Base-by-base conservation (phyloP, 2,888 invertebrate species). In the Campaea margaritaria region DNA sequence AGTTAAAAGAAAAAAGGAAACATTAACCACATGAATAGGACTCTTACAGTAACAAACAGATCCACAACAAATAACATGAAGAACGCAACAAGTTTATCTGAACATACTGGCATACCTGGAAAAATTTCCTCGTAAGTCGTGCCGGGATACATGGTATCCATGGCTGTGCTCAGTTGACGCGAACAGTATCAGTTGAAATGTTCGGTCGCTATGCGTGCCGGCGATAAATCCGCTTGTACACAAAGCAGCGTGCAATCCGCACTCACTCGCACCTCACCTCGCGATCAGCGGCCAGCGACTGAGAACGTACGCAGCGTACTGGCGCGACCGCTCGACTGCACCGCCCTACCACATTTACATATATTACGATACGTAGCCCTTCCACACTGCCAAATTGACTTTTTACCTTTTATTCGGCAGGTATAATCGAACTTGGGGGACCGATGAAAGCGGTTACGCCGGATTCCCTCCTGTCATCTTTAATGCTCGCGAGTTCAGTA, bases 361-460 rank as follows among this genome's bases (percentile, higher is more conserved):
- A 89, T 89, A 90, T 79, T 82, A 85, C 83, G 83, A 83, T 82
- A 81, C 79, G 79, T 80, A 90, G 90, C 90, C 91, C 91, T 92
- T 89, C 89, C 84, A 91, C 72, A 83, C 85, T 86, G 86, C 83
- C 73, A 89, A 91, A 91, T 89, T 92, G 90, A 91, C 91, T 89
- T 91, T 91, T 87, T 91, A 91, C 91, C 87, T 91, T 89, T 91
- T 89, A 91, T 90, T 89, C 89, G 82, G 81, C 90, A 91, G 89
- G 91, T 90, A 90, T 69, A 83, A 89, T 87, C 85, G 81, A 90
- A 90, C 74, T 81, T 83, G 79, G 91, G 91, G 91, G 87, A 87
- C 81, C 79, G 79, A 81, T 81, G 79, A 87, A 90, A 87, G 84
- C 84, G 74, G 80, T 79, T 76, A 78, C 75, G 72, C 79, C 74